Conservation (phyloP, 1,140 invertebrate genomes). For the Scylla paramamosain region DNA sequence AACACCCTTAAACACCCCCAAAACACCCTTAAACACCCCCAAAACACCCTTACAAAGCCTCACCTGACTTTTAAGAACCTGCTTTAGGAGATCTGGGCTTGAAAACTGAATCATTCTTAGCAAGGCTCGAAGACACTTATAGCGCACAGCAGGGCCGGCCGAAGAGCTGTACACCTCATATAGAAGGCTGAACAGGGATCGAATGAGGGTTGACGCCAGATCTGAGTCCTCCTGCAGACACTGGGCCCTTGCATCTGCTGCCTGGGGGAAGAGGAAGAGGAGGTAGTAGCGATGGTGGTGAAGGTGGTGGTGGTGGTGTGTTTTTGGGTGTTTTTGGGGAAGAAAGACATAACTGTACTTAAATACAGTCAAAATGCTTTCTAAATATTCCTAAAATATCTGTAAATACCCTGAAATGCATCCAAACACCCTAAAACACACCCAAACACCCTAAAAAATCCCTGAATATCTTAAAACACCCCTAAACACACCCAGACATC, state of each 20-base stretch:
- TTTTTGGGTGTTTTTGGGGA: too few species aligned
- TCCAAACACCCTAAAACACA: too few species aligned
- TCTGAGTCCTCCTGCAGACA: conserved; percentile 86
- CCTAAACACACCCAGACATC: too few species aligned
- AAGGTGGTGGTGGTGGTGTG: neutral
- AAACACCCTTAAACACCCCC: neutral
- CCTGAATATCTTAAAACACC: too few species aligned
- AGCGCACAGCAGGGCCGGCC: conserved; percentile 97
- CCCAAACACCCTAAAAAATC: too few species aligned
- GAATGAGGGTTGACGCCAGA: conserved; percentile 89
- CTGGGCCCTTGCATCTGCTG: conserved; percentile 85
- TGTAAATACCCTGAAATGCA: too few species aligned
- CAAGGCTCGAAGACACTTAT: conserved; percentile 97
- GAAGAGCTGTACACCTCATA: conserved; percentile 97
- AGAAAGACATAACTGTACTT: too few species aligned
- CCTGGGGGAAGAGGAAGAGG: conserved; percentile 67
- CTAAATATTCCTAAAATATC: too few species aligned
- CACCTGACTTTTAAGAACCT: conserved; percentile 75
- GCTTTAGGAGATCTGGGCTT: conserved; percentile 89
- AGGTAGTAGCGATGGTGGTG: neutral
- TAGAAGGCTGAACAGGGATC: conserved; percentile 89
- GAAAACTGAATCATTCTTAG: conserved; percentile 97
- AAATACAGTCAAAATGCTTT: too few species aligned
- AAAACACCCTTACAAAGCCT: neutral
- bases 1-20: too few species aligned